Conservation (phyloP, 2,797 vertebrate genomes). For the Xenentodon cancila region DNA sequence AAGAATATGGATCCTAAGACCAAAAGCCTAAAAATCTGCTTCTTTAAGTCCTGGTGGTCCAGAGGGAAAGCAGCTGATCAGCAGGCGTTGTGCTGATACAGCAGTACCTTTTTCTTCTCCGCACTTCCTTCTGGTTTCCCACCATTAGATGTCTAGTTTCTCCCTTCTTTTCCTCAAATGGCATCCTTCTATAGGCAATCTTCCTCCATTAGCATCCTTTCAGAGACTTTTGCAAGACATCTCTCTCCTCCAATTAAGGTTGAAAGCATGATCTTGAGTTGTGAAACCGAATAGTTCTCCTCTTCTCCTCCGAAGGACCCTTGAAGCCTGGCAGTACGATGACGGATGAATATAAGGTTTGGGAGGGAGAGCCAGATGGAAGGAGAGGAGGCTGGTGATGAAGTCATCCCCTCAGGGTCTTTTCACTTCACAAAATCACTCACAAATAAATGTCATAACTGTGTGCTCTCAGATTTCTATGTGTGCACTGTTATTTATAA, state of each 20-base stretch:
- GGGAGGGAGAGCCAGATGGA: conserved; percentile 19
- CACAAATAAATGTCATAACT: conserved; percentile 15
- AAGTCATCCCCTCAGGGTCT: conserved; percentile 34
- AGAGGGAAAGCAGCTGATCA: conserved; percentile 44
- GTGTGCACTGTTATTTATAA: neutral
- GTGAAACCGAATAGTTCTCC: conserved; percentile 52
- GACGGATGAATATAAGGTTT: conserved; percentile 13
- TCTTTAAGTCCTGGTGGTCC: conserved; percentile 23
- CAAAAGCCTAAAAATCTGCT: conserved; percentile 5
- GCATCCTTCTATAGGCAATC: too few relatives aligned
- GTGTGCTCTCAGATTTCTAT: conserved; percentile 6
- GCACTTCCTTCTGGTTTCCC: conserved; percentile 36
- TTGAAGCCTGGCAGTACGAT: conserved; percentile 10
- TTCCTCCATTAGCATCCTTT: conserved; percentile 45
- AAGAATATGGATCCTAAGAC: conserved; percentile 7
- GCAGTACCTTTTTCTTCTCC: conserved; percentile 30
- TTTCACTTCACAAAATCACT: conserved; percentile 16
- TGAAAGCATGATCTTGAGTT: conserved; percentile 52
- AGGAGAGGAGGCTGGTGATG: conserved; percentile 25
- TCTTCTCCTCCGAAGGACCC: conserved; percentile 26
- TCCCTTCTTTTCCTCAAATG: conserved; percentile 42
- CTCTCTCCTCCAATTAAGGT: conserved; percentile 38
- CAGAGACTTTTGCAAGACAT: conserved; percentile 39
- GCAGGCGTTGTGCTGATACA: conserved; percentile 49
- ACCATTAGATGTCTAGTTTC: conserved; percentile 45